These are phyloP conservation scores for Siniperca scherzeri DNA, from an alignment of 2,797 vertebrate genomes.

Conservation along the genomic window DNA sequence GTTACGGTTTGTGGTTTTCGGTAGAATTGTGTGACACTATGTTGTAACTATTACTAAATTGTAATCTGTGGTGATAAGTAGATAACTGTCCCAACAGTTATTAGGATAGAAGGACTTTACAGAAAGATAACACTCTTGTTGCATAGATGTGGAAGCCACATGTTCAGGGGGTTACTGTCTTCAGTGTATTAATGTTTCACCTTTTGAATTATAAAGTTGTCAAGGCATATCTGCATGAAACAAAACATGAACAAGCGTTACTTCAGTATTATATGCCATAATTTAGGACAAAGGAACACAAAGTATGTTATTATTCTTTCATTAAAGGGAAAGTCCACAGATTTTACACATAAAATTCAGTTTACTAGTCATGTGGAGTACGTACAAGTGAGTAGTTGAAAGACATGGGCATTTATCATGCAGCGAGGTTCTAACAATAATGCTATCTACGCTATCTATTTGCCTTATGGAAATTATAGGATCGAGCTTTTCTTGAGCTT, in stretches of 20 bases:
- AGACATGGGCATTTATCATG: background rate
- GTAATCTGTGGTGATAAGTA: background rate
- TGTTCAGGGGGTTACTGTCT: background rate
- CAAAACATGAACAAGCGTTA: background rate
- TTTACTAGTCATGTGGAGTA: background rate
- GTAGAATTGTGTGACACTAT: background rate
- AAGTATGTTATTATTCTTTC: background rate
- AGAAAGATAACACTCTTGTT: background rate
- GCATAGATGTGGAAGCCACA: background rate
- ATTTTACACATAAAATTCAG: background rate
- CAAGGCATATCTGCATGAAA: background rate
- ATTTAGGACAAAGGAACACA: background rate
- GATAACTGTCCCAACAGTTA: background rate
- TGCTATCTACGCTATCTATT: background rate
- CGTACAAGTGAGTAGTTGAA: background rate
- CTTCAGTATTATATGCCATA: background rate
- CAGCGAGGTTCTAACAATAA: background rate
- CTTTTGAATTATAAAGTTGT: background rate
- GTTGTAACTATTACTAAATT: background rate
- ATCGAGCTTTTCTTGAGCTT: background rate
- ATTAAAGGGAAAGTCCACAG: background rate
- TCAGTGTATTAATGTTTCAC: background rate
- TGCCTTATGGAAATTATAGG: background rate
- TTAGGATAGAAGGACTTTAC: too few relatives aligned
- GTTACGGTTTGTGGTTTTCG: background rate